These are phyloP conservation scores for Hemibagrus wyckioides DNA, from an alignment of 2,113 vertebrate species.

Conservation along the genomic window DNA sequence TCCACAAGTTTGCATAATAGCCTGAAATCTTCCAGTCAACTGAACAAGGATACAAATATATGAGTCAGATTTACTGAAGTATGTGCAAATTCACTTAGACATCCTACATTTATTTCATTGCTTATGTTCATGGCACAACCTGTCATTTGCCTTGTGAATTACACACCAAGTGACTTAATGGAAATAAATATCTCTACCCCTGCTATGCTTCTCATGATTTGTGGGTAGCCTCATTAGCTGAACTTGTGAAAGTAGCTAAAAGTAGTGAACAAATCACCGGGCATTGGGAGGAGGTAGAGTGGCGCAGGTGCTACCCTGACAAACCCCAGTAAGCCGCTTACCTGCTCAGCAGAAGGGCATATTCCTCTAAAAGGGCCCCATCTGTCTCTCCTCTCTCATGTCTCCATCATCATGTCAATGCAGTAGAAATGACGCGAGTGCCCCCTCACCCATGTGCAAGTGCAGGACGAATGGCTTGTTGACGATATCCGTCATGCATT, in stretches of 20 bases:
- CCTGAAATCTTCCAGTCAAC: neutral
- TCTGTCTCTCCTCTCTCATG: constrained; percentile 25
- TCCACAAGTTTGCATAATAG: neutral
- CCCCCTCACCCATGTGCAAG: constrained; percentile 10
- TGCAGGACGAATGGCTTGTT: constrained; percentile 43
- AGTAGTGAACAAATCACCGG: constrained; percentile 30
- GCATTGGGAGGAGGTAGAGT: neutral
- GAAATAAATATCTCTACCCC: constrained; percentile 26
- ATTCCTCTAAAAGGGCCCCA: constrained; percentile 17
- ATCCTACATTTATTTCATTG: constrained; percentile 29
- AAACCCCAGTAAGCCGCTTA: neutral
- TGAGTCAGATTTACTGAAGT: neutral
- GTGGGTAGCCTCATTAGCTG: constrained; percentile 15
- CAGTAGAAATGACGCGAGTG: constrained; percentile 34
- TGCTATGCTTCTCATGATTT: constrained; percentile 17
- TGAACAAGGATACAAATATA: neutral
- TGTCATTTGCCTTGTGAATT: constrained; percentile 6
- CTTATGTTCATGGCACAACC: neutral
- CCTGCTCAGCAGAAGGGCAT: constrained; percentile 22
- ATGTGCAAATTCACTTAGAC: constrained; percentile 16
- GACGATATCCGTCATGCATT: constrained; percentile 42
- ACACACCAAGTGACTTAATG: neutral
- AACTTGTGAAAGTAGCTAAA: constrained; percentile 31
- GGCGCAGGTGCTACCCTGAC: constrained; percentile 1
- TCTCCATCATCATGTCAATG: constrained; percentile 17